Evolutionary conservation across 1,140 invertebrate species (phyloP), one percentile per base, ranked within the genome.

Genomic region (Magallana gigas): DNA sequence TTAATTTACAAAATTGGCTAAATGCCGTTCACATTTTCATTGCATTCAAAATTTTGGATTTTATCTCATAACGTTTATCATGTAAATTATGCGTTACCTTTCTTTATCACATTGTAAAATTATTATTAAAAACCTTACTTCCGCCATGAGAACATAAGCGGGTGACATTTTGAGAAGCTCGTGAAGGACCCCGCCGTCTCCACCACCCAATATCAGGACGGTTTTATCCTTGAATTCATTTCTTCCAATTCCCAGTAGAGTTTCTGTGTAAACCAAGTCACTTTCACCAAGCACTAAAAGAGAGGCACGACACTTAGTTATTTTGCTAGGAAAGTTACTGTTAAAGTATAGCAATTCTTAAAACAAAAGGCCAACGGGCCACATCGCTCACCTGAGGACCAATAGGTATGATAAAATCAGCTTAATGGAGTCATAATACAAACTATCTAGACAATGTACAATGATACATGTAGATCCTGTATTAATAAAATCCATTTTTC

Each of bases 191-290:
- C 97, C 98, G 62, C 98, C 98, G 95, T 99, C 98, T 4, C 98
- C 98, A 23, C 98, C 98, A 87, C 98, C 98, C 90, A 98, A 96
- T 92, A 99, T 98, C n/a, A 98, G 96, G 86, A 99, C 97, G 95
- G 98, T 97, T 94, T 98, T 98, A 87, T 96, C 97, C 90, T 96
- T 96, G 92, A 98, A 99, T 92, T 96, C 96, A 92, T 98, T 97
- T 89, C 96, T 80, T 12, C 85, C 97, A 96, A 92, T 97, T 96
- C 98, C 91, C 12, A 99, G 98, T 6, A 99, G 95, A 1, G 97
- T 98, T 94, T 98, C 97, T 4, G 98, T 98, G 94, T 99, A 99
- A 90, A 98, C 96, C 16, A 98, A 95, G 95, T 99, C 98, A 89
- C 97, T 97, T 94, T 99, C 98, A 9, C 97, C 97, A 94, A 99